Evolutionary conservation across 2,113 vertebrate genomes (phyloP), one percentile per base, ranked within the genome.

Genomic region (Chamaetylas fuelleborni): DNA sequence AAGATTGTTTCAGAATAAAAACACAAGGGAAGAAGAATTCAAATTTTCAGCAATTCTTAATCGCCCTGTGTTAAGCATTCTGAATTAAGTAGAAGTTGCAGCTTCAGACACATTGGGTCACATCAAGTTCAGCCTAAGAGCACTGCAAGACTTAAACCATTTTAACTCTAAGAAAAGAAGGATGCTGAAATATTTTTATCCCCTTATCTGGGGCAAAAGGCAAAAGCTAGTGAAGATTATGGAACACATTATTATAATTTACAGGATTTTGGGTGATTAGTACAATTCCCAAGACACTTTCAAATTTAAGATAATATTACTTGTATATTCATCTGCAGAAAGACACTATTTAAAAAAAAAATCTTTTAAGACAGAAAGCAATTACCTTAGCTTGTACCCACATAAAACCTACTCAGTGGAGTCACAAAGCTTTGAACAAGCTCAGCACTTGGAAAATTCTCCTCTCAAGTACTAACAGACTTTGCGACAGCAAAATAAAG

Each of bases 21-120:
- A 96, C 95, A 76, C 50, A 95, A 96, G 80, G 57, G 50, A 91
- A 58, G 42, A 88, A 87, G 64, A 88, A 96, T 86, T 93, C 80
- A 76, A 91, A 95, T 90, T 97, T 95, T 93, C 80, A 97, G 95
- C 92, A 95, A 94, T 96, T 92, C 85, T 92, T 97, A 96, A 97
- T 74, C 20, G 0, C 69, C 60, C 86, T 51, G 14, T n/a, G 51
- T 95, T 90, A 90, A 71, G 73, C 92, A 17, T 95, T 83, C 80
- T 66, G 88, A 97, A 97, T 96, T 94, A 95, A 97, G 93, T 83
- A 96, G 76, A 74, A 95, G 80, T 74, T 88, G 77, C 54, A 77
- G 51, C 87, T 93, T 94, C 84, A 92, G 53, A 78, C 34, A 97
- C 90, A 34, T 56, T 74, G 76, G 96, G 96, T 96, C 95, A 92